phyloP scores from a whole-genome alignment of 2,113 vertebrate species.

The Charina bottae region DNA sequence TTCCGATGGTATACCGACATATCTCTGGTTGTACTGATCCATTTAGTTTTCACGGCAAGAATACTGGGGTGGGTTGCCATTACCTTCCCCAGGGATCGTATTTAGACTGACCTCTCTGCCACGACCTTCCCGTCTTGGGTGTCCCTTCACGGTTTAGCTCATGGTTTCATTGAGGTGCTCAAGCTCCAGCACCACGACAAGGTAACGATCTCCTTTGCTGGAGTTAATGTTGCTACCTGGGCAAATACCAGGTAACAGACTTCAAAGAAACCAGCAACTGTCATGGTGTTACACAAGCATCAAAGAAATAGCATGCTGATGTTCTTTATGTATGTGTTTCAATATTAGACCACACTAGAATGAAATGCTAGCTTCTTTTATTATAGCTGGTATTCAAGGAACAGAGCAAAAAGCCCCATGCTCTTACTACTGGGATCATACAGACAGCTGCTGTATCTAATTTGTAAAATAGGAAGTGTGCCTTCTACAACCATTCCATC shows the following conservation, averaged over 20 bases:
- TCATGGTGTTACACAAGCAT: background rate
- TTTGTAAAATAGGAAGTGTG: background rate
- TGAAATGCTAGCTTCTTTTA: background rate
- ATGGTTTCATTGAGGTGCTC: no score
- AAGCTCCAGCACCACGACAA: no score
- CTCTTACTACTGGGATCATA: background rate
- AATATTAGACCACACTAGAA: background rate
- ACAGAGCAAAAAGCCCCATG: background rate
- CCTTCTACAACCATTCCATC: background rate
- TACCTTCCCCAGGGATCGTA: no score
- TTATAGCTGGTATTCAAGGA: background rate
- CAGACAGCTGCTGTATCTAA: background rate
- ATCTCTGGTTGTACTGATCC: no score
- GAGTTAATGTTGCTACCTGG: background rate
- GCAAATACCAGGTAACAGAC: background rate
- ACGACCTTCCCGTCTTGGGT: no score
- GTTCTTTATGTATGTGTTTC: conserved; percentile 8
- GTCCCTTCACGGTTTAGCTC: no score
- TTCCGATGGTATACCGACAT: no score
- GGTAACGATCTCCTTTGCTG: no score
- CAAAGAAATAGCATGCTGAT: background rate
- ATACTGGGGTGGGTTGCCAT: no score
- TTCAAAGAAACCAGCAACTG: background rate
- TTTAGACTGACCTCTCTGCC: no score
- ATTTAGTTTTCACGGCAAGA: no score